phyloP scores from a whole-genome alignment of 2,113 vertebrate species.

The Chaetodon auriga region DNA sequence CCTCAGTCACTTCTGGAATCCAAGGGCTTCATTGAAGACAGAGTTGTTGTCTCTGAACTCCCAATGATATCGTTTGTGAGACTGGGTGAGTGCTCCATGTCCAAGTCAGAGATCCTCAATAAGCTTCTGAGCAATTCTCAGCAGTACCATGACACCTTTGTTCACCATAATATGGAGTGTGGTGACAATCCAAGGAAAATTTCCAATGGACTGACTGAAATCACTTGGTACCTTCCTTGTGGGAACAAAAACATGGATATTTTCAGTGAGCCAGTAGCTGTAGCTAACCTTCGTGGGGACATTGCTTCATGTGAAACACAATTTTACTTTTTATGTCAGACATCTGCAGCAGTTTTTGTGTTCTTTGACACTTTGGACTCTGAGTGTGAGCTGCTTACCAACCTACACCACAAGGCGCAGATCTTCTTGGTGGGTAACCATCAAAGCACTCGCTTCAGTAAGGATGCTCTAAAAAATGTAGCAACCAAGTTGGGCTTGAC shows the following conservation, averaged over 20 bases:
- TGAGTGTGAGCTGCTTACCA: slow-evolving; percentile 69
- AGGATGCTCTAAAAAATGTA: slow-evolving; percentile 11
- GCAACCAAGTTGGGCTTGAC: slow-evolving; percentile 48
- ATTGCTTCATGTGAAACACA: slow-evolving; percentile 76
- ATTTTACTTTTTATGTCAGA: slow-evolving; percentile 82
- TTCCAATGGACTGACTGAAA: slow-evolving; percentile 84
- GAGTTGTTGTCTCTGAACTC: slow-evolving; percentile 70
- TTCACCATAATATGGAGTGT: slow-evolving; percentile 77
- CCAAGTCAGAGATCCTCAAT: slow-evolving; percentile 87
- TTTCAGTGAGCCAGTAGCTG: slow-evolving; percentile 80
- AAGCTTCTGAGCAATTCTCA: slow-evolving; percentile 79
- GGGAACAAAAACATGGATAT: slow-evolving; percentile 72
- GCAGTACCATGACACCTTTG: slow-evolving; percentile 80
- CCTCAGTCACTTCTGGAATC: slow-evolving; percentile 59
- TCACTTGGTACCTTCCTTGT: slow-evolving; percentile 85
- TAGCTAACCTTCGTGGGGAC: slow-evolving; percentile 84
- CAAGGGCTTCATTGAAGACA: slow-evolving; percentile 66
- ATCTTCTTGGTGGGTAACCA: slow-evolving; percentile 71
- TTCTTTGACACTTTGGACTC: slow-evolving; percentile 77
- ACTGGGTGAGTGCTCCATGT: slow-evolving; percentile 82
- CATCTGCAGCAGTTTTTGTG: slow-evolving; percentile 85
- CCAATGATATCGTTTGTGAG: slow-evolving; percentile 86
- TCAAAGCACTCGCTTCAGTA: slow-evolving; percentile 20
- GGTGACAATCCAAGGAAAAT: slow-evolving; percentile 76
- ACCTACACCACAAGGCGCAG: slow-evolving; percentile 50